Conservation (phyloP, 2,113 vertebrate species). For the Herpailurus yagouaroundi region DNA sequence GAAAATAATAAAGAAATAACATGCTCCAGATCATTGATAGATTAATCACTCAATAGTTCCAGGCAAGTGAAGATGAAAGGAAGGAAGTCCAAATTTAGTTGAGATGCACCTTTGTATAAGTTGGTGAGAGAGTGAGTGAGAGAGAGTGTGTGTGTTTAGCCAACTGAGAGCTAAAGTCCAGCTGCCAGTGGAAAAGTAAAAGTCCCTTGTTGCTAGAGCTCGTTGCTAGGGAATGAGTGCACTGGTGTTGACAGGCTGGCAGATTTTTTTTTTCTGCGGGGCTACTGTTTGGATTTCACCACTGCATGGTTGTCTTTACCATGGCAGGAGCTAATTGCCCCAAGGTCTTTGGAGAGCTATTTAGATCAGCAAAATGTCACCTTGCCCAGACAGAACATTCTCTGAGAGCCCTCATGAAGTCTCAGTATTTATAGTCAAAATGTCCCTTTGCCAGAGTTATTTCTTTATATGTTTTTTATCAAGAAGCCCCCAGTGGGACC, state of each 20-base stretch:
- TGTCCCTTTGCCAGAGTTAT: not conserved
- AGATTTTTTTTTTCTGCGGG: not conserved
- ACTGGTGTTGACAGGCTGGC: not conserved
- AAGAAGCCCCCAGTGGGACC: not conserved
- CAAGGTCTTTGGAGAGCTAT: not conserved
- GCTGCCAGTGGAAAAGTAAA: not conserved
- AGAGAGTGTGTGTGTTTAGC: not conserved
- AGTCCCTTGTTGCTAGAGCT: not conserved
- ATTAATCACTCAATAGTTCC: not conserved
- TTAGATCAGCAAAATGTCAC: not conserved
- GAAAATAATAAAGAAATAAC: not conserved
- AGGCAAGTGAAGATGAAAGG: not conserved
- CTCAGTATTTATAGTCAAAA: not conserved
- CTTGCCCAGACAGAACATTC: not conserved
- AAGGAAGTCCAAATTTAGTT: not conserved
- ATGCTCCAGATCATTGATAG: not conserved
- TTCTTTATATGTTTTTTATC: not conserved
- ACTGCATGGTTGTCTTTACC: not conserved
- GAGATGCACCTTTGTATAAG: not conserved
- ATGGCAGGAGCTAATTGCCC: not conserved
- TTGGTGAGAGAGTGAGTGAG: not conserved
- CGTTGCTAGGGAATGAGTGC: not conserved
- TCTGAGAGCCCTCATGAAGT: not conserved
- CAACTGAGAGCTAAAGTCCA: not conserved
- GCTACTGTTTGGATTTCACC: not conserved